A percentile compares a stretch with the other conserved stretches of the same genome.
Conservation (phyloP, 2,113 vertebrate genomes). For the Anarhynchus alexandrinus region DNA sequence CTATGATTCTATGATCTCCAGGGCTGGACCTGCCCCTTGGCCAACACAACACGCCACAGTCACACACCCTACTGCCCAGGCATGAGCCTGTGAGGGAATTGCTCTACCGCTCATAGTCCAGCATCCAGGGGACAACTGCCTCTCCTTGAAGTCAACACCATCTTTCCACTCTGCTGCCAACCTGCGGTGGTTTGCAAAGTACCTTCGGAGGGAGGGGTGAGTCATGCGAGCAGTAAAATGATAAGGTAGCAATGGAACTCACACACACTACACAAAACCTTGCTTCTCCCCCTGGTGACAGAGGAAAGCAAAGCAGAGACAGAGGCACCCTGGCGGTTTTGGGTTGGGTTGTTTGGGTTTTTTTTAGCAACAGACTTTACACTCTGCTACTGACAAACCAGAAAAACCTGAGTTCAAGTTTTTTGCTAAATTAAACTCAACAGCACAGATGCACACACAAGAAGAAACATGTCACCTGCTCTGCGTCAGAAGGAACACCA, state of each 20-base stretch:
- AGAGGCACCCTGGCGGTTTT: not conserved
- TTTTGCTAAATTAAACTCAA: not conserved
- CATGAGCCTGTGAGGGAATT: not conserved
- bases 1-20: no score
- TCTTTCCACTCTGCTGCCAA: not conserved
- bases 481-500: accelerated
- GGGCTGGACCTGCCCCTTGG: not conserved
- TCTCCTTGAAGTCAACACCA: accelerated
- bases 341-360: no score
- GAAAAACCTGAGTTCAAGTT: not conserved
- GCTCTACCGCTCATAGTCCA: not conserved
- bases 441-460: not conserved
- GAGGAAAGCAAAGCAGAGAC: not conserved
- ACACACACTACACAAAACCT: not conserved
- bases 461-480: not conserved
- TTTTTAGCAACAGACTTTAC: not conserved
- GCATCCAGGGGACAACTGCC: not conserved
- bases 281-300: not conserved
- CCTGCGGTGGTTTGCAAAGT: not conserved
- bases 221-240: not conserved
- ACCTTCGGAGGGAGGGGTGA: not conserved
- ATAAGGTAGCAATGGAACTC: not conserved
- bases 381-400: not conserved
- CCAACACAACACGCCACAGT: accelerated
- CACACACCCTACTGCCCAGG: not conserved